Percentiles rank a stretch among this genome's conserved stretches.
Conservation (phyloP, 2,888 invertebrate species). For the Noctua comes region DNA sequence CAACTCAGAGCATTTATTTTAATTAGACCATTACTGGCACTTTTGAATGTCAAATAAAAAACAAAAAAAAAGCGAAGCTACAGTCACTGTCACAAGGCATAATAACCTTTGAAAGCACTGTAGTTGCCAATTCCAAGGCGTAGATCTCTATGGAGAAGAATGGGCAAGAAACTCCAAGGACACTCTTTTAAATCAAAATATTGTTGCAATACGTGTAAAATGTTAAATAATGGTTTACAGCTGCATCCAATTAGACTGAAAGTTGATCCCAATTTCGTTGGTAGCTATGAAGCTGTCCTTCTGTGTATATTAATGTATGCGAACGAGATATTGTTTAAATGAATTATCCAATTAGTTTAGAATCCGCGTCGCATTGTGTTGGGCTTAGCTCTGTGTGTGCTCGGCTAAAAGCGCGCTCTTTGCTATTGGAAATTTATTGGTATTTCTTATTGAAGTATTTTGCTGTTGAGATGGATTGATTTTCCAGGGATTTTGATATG, state of each 20-base stretch:
- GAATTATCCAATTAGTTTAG: conserved; percentile 60
- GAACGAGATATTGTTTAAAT: conserved; percentile 56
- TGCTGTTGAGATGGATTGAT: not conserved
- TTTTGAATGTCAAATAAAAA: too few relatives aligned
- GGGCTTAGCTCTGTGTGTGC: conserved; percentile 25
- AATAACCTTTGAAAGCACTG: too few relatives aligned
- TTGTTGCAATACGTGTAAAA: not conserved
- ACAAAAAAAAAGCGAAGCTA: too few relatives aligned
- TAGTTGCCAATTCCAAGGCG: too few relatives aligned
- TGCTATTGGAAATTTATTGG: conserved; percentile 3
- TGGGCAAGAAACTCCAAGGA: too few relatives aligned
- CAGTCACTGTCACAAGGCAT: too few relatives aligned
- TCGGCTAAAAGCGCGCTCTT: conserved; percentile 5
- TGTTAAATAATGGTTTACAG: not conserved
- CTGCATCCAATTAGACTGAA: not conserved
- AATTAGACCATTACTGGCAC: too few relatives aligned
- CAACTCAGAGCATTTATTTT: too few relatives aligned
- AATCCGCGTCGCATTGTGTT: conserved; percentile 44
- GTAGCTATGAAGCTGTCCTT: not conserved
- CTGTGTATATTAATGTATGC: not conserved
- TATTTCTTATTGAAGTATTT: conserved; percentile 12
- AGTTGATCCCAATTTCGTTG: not conserved
- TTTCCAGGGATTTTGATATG: not conserved
- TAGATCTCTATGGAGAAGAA: too few relatives aligned
- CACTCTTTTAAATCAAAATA: too few relatives aligned